A percentile compares a stretch with the other conserved stretches of the same genome.
These are phyloP conservation scores for Tetrax tetrax DNA, from an alignment of 2,113 vertebrate species.

Conservation along the genomic window DNA sequence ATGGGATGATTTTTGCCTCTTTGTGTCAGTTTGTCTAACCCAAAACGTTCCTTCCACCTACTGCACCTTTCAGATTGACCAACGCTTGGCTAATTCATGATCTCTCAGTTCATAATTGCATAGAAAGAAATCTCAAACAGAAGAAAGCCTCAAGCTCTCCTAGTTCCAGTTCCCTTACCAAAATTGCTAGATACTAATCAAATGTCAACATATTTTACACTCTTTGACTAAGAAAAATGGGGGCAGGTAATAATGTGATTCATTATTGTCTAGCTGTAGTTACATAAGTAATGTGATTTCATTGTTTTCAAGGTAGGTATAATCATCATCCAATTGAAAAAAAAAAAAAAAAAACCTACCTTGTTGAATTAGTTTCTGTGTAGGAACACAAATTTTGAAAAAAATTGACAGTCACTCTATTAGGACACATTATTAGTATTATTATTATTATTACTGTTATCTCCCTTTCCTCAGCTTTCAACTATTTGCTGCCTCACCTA, in stretches of 20 bases:
- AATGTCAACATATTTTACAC: not conserved
- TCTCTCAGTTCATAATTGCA: not conserved
- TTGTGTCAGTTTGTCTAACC: not conserved
- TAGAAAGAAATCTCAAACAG: not conserved
- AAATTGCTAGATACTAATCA: not conserved
- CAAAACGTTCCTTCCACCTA: not conserved
- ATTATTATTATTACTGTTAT: not conserved
- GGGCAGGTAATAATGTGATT: not conserved
- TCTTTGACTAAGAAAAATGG: not conserved
- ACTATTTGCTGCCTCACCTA: not conserved
- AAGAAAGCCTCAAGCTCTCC: constrained; percentile 17
- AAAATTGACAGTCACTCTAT: not conserved
- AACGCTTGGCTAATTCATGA: not conserved
- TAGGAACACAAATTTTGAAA: not conserved
- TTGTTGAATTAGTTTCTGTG: not conserved
- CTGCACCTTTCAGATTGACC: not conserved
- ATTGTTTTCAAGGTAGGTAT: not conserved
- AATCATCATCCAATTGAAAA: accelerated
- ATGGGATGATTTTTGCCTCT: not conserved
- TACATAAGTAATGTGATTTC: not conserved
- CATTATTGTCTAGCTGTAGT: not conserved
- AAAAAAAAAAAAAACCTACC: not conserved
- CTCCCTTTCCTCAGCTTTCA: not conserved
- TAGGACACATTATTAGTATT: not conserved
- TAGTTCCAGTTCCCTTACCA: not conserved